A percentile compares a stretch with the other conserved stretches of the same genome.
These are phyloP conservation scores for Tetanocera ferruginea DNA, from an alignment of 2,888 invertebrate species.

Conservation along the genomic window DNA sequence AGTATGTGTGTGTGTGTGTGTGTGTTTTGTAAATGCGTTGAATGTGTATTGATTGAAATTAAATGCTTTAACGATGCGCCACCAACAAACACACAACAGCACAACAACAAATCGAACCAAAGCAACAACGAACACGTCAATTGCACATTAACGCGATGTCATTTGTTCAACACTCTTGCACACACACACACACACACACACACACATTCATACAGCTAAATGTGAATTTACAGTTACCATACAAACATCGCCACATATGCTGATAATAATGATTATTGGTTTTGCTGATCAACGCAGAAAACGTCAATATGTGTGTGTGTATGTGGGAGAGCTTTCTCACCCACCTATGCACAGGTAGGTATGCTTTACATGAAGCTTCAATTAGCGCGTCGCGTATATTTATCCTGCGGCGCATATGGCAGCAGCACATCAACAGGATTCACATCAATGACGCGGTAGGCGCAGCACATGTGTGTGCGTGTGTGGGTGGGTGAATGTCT, in stretches of 20 bases:
- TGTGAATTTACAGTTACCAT: too few relatives aligned
- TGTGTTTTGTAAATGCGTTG: conserved; percentile 18
- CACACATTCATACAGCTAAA: background rate
- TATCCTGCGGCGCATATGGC: conserved; percentile 18
- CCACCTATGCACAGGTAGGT: background rate
- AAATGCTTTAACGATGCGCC: conserved; percentile 11
- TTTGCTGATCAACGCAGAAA: background rate
- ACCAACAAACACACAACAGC: background rate
- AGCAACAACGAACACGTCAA: conserved; percentile 29
- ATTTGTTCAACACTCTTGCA: conserved; percentile 16
- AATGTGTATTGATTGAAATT: conserved; percentile 42
- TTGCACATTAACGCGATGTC: conserved; percentile 34
- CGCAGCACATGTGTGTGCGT: conserved; percentile 2
- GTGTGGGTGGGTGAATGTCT: background rate
- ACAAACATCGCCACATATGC: background rate
- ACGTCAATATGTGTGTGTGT: background rate
- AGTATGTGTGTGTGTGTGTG: background rate
- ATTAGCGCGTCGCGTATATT: background rate
- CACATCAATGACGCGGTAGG: background rate
- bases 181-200: conserved; percentile 4
- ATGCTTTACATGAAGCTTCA: background rate
- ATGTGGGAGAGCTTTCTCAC: background rate
- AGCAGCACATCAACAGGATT: conserved; percentile 19
- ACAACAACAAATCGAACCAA: background rate
- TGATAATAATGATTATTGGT: conserved; percentile 17